Base-by-base conservation (phyloP, 2,888 invertebrate genomes). In the Cataglyphis livida region DNA sequence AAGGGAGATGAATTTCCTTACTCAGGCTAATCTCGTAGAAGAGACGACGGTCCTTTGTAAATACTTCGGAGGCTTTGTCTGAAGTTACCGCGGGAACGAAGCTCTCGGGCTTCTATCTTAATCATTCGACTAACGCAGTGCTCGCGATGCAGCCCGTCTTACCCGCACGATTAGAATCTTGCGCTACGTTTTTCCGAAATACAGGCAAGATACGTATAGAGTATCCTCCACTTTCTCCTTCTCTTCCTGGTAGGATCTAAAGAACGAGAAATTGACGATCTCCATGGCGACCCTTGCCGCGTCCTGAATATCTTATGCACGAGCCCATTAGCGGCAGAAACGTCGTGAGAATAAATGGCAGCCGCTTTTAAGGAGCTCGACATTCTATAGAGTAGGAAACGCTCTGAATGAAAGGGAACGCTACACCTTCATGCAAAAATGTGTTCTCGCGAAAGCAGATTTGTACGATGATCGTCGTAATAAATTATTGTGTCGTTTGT, bases 41-140 rank as follows among this genome's bases (percentile, higher is more conserved):
- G 79, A 51, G 68, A 32, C 61, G 68, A 32, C 61, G 51, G 70
- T 70, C 78, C 82, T 87, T 84, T 84, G 79, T 81, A 86, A 85
- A 87, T 86, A 85, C 84, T 86, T 88, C 73, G 82, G 81, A 65
- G 83, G 84, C 87, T 84, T 82, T 84, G 82, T 84, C 81, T 78
- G 83, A 81, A 84, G 85, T 84, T 84, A 84, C 75, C 68, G 83
- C 87, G 65, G 84, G 86, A 86, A 86, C 87, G 87, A 87, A 84
- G 86, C 85, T 87, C 87, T 78, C 68, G 66, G 76, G 84, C 68
- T 79, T 86, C 74, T 62, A 71, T 84, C 66, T 88, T 86, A 88
- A 87, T 87, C 85, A 86, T 87, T 83, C 88, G 83, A 71, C 87
- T 86, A 82, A 85, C 85, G 86, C 48, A 48, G 76, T 76, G 68